phyloP scores from a whole-genome alignment of 53 echinoderm and acorn worm species.

The Antedon mediterranea region DNA sequence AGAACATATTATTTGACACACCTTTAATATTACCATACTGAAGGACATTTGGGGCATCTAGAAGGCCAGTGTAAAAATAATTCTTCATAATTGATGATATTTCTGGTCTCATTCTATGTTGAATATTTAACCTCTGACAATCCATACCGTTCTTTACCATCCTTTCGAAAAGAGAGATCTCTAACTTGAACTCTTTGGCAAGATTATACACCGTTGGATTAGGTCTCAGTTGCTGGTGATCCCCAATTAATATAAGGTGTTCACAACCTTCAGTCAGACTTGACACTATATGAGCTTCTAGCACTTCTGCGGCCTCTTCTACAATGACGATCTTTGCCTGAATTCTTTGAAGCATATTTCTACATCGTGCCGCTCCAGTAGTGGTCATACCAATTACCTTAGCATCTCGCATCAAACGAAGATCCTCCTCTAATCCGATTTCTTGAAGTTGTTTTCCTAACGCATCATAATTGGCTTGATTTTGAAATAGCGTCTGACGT shows the following conservation, averaged over 20 bases:
- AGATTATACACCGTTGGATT: conserved; percentile 79
- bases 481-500: conserved; percentile 8
- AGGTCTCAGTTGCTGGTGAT: conserved; percentile 86
- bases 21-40: conserved; percentile 14
- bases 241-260: conserved; percentile 89
- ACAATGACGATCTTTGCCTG: conserved; percentile 61
- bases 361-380: conserved; percentile 56
- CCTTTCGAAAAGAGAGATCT: conserved; percentile 83
- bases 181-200: conserved; percentile 52
- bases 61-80: conserved; percentile 42
- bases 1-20: conserved; percentile 21
- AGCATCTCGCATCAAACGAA: conserved; percentile 24
- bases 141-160: conserved; percentile 73
- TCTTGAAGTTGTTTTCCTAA: conserved; percentile 27
- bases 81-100: conserved; percentile 48
- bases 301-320: conserved; percentile 91
- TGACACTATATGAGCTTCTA: conserved; percentile 86
- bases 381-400: conserved; percentile 63
- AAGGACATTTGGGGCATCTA: conserved; percentile 19
- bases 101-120: conserved; percentile 90
- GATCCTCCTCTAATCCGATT: conserved; percentile 42
- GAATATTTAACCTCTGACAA: conserved; percentile 32
- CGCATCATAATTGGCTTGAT: conserved; percentile 36
- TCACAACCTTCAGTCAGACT: conserved; percentile 43
- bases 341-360: conserved; percentile 41